Evolutionary conservation across 2,113 vertebrate genomes (phyloP), one percentile per base, ranked within the genome.

Genomic region (Cyphomyrus discorhynchus): DNA sequence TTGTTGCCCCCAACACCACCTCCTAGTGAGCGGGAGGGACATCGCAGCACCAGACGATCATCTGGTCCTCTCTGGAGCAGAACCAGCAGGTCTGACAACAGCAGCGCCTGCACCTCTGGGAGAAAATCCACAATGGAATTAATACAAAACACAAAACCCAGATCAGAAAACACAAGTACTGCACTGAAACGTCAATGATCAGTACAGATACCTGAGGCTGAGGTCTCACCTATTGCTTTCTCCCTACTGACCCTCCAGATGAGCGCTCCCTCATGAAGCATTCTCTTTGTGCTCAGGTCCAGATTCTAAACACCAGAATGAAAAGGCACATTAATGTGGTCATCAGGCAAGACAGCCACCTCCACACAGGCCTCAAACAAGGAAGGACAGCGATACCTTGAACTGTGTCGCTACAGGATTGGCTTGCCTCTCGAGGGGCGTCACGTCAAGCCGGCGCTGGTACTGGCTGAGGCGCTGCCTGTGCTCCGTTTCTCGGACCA

Each of bases 181-280:
- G 24, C 5, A 19, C 27, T 21, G 50, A 53, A 35, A 53, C 82
- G 10, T 49, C 39, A 8, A n/a, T 8, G 6, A 39, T 15, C 47
- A 53, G n/a, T 50, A 80, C 62, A 77, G n/a, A 5, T 10, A 53
- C 42, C 27, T 42, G 3, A 15, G 47, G 52, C 74, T 77, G 3
- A 80, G 5, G 19, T 89, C 95, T 0, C 88, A 99, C 98, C 98
- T 89, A 99, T 93, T 2, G 96, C 97, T 94, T 99, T 99, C 35
- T 99, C 98, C 93, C 97, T 99, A 95, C 94, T 95, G 91, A 99
- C 92, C 90, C 97, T 96, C 98, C 98, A 99, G 0, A 94, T 95
- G 66, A 99, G 95, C 0, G 97, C 95, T 0, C 98, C 98, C 91
- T 99, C 98, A 0, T 99, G 98, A 90, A 99, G 97, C 98, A 99